Evolutionary conservation across 2,797 vertebrate species (phyloP).

Genomic region (Euthynnus affinis): DNA sequence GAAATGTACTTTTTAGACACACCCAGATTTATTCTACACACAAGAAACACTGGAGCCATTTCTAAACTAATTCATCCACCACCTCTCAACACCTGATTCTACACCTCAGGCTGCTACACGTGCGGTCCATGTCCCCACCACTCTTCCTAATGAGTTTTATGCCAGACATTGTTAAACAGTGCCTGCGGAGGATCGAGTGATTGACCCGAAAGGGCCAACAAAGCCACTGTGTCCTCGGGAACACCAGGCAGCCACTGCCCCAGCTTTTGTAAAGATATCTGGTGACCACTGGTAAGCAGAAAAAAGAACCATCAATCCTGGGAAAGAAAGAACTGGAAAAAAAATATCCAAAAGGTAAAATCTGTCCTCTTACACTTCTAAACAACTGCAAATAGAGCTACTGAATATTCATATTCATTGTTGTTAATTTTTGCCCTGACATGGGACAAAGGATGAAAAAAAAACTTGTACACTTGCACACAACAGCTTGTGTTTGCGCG

Average conservation of each 20-base stretch:
- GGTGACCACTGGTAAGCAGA: constrained; percentile 10
- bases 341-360: not conserved
- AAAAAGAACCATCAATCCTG: not conserved
- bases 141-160: constrained; percentile 68
- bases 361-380: not conserved
- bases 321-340: constrained; percentile 19
- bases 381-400: not conserved
- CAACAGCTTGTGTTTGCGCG: constrained; percentile 10
- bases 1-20: not conserved
- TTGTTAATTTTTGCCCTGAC: constrained; percentile 1
- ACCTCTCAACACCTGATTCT: constrained; percentile 43
- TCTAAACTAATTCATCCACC: constrained; percentile 21
- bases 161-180: constrained; percentile 45
- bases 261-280: constrained; percentile 36
- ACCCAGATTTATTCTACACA: not conserved
- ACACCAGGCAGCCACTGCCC: constrained; percentile 15
- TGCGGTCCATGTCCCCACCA: constrained; percentile 40
- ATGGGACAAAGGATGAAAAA: not conserved
- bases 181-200: constrained; percentile 30
- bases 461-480: constrained; percentile 6
- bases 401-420: not conserved
- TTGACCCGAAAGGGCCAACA: constrained; percentile 41
- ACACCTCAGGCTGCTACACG: constrained; percentile 34
- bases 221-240: constrained; percentile 26
- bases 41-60: constrained; percentile 11